These are phyloP conservation scores for Cerastis rubricosa DNA, from an alignment of 2,888 invertebrate genomes.

Conservation along the genomic window DNA sequence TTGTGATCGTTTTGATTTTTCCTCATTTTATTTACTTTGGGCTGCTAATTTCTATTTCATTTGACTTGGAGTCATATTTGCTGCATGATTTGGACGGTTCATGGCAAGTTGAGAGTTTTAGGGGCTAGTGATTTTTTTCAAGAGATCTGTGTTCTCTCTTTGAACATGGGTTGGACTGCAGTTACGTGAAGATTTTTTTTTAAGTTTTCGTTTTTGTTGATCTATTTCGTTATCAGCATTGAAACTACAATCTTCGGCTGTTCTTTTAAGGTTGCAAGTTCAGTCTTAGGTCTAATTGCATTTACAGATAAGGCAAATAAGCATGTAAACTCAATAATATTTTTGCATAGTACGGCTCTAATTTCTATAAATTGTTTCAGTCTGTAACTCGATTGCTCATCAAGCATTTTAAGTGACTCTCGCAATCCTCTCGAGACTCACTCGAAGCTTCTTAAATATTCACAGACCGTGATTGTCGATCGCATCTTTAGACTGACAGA, in stretches of 20 bases:
- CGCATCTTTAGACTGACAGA: slow-evolving; percentile 76
- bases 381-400: slow-evolving; percentile 83
- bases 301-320: background rate
- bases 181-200: background rate
- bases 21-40: slow-evolving; percentile 69
- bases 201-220: background rate
- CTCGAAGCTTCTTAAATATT: slow-evolving; percentile 86
- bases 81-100: background rate
- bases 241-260: background rate
- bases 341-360: background rate
- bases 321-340: background rate
- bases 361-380: slow-evolving; percentile 59
- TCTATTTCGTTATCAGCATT: background rate
- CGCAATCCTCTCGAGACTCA: slow-evolving; percentile 82
- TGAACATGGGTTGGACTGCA: background rate
- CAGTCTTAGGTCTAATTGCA: no score
- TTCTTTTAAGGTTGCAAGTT: background rate
- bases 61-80: slow-evolving; percentile 31
- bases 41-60: slow-evolving; percentile 67
- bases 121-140: background rate
- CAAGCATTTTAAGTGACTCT: slow-evolving; percentile 86
- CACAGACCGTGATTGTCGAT: slow-evolving; percentile 84
- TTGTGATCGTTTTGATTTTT: slow-evolving; percentile 78
- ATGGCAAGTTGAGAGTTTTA: background rate
- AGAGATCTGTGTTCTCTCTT: background rate